Conservation (phyloP, 2,888 invertebrate genomes). For the Protodeltote pygarga region DNA sequence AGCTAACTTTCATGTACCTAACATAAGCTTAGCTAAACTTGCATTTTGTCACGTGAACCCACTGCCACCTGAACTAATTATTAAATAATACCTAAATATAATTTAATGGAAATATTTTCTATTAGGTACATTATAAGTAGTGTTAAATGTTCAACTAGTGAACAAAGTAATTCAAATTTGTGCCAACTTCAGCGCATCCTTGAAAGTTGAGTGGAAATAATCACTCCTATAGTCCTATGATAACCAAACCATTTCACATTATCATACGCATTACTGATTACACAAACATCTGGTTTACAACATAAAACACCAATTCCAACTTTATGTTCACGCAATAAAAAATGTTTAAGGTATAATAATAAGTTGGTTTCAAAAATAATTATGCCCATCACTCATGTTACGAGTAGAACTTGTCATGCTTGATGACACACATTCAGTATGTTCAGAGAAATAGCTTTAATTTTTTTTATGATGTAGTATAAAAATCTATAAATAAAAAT, state of each 20-base stretch:
- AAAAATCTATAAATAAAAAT: too few relatives aligned
- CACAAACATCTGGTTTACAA: slow-evolving; percentile 11
- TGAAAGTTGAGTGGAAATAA: slow-evolving; percentile 36
- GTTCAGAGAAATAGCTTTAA: too few relatives aligned
- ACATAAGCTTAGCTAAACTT: too few relatives aligned
- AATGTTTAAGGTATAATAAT: not conserved
- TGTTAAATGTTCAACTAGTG: too few relatives aligned
- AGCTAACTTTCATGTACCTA: too few relatives aligned
- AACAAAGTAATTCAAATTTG: too few relatives aligned
- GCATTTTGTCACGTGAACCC: too few relatives aligned
- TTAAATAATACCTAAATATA: too few relatives aligned
- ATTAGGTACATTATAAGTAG: too few relatives aligned
- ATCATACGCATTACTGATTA: slow-evolving; percentile 34
- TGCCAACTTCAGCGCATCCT: slow-evolving; percentile 22
- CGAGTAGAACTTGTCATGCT: slow-evolving; percentile 32
- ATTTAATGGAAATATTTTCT: too few relatives aligned
- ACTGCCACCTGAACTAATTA: too few relatives aligned
- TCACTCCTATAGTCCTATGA: slow-evolving; percentile 33
- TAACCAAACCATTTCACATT: slow-evolving; percentile 37
- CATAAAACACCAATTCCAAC: slow-evolving; percentile 24
- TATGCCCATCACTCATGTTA: slow-evolving; percentile 35
- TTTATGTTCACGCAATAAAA: slow-evolving; percentile 20
- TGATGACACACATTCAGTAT: slow-evolving; percentile 34
- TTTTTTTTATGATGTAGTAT: too few relatives aligned
- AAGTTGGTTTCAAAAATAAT: slow-evolving; percentile 23